Evolutionary conservation across 2,113 vertebrate genomes (phyloP), one percentile per base, ranked within the genome.

Genomic region (Muntiacus reevesi): DNA sequence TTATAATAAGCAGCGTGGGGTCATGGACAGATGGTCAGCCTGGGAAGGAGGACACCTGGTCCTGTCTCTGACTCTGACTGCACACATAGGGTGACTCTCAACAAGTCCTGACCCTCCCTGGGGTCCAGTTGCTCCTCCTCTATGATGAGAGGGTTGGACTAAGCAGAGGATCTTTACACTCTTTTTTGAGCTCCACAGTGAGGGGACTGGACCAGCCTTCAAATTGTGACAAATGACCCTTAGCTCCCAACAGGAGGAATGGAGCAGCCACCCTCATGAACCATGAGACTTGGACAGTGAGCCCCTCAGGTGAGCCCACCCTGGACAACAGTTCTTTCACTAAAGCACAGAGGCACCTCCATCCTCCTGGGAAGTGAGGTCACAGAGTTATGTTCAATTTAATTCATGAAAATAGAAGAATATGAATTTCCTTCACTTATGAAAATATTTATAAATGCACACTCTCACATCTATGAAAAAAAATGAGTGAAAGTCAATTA

Each of bases 191-290:
- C 16, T 79, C 55, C 64, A 43, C 30, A 78, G 21, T 9, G 21
- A 86, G 50, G 55, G 28, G 16, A 7, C 87, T 33, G 30, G 28
- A 64, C 25, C 17, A 6, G 40, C 4, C 52, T 36, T 83, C 23
- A 36, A 23, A 30, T 17, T 85, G 23, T 55, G 36, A 87, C 52
- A 52, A n/a, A 62, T 36, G 28, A 54, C 83, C 54, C 11, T n/a
- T 21, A 11, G 17, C 5, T 16, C 36, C 23, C 11, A 15, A 52
- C 54, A n/a, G 54, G 33, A 89, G 13, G 13, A 36, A 47, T 17
- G 36, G 43, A 30, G 52, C 5, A 19, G 82, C 16, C 4, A 2
- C 10, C n/a, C 2, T n/a, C 55, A 4, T 0, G 47, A 60, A 50
- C 36, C 45, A 1, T 0, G 0, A 11, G 3, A 52, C 9, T 43